Evolutionary conservation across 2,888 invertebrate species (phyloP).

Genomic region (Lasioglossum leucozonium): DNA sequence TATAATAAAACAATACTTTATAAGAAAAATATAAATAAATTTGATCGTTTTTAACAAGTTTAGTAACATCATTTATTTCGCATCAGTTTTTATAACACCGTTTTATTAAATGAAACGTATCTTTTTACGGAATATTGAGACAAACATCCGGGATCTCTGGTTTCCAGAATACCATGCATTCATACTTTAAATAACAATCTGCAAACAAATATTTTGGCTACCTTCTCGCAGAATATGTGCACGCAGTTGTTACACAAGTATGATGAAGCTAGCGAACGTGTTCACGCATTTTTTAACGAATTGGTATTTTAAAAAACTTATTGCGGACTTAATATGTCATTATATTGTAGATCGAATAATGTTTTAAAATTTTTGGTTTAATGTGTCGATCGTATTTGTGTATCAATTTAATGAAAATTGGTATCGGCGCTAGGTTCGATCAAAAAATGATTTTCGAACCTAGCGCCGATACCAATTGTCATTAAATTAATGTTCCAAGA

Average conservation of each 20-base stretch:
- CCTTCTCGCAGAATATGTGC: background rate
- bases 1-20: background rate
- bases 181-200: background rate
- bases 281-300: background rate
- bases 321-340: background rate
- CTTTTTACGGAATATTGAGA: background rate
- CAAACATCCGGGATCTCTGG: background rate
- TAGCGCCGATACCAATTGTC: no score
- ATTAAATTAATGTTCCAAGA: no score
- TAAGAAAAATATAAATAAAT: background rate
- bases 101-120: background rate
- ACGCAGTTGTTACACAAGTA: background rate
- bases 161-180: background rate
- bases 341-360: background rate
- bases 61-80: background rate
- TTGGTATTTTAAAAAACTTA: background rate
- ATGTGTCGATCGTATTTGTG: no score
- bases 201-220: background rate
- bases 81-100: background rate
- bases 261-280: background rate
- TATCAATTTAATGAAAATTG: no score
- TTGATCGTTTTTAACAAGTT: background rate
- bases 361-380: no score
- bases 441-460: no score
- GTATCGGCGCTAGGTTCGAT: no score